Percentiles rank a stretch among this genome's conserved stretches.
These are phyloP conservation scores for Gasterosteus nipponicus DNA, from an alignment of 2,113 vertebrate genomes.

Conservation along the genomic window DNA sequence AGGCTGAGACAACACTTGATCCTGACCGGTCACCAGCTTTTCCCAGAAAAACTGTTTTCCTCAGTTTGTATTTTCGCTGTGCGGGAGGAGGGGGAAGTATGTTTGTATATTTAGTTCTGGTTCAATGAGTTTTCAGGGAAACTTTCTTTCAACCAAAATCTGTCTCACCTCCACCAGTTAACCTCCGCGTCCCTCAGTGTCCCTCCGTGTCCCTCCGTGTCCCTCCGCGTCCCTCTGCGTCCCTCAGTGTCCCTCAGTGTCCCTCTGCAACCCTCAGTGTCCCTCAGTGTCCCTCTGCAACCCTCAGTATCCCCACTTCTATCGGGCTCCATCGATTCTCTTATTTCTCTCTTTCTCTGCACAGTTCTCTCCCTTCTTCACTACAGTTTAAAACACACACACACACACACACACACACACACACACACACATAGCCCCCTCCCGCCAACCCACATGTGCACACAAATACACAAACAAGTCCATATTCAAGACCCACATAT, in stretches of 20 bases:
- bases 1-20: conserved; percentile 7
- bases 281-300: background rate
- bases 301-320: conserved; percentile 36
- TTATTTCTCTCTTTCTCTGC: conserved; percentile 52
- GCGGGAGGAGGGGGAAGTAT: background rate
- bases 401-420: conserved; percentile 53
- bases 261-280: conserved; percentile 17
- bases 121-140: conserved; percentile 59
- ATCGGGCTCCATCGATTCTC: conserved; percentile 63
- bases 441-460: conserved; percentile 58
- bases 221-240: background rate
- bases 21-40: conserved; percentile 41
- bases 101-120: conserved; percentile 47
- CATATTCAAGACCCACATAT: conserved; percentile 66
- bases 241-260: conserved; percentile 28
- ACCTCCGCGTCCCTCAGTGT: no score
- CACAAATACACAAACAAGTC: conserved; percentile 72
- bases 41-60: conserved; percentile 39
- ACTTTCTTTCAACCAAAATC: conserved; percentile 58
- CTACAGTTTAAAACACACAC: conserved; percentile 53
- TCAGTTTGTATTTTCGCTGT: conserved; percentile 52
- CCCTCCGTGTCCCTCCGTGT: conserved; percentile 21
- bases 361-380: conserved; percentile 49
- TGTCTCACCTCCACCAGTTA: conserved; percentile 51
- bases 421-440: conserved; percentile 52